phyloP scores from a whole-genome alignment of 2,888 invertebrate species.

The Didymodactylos carnosus region DNA sequence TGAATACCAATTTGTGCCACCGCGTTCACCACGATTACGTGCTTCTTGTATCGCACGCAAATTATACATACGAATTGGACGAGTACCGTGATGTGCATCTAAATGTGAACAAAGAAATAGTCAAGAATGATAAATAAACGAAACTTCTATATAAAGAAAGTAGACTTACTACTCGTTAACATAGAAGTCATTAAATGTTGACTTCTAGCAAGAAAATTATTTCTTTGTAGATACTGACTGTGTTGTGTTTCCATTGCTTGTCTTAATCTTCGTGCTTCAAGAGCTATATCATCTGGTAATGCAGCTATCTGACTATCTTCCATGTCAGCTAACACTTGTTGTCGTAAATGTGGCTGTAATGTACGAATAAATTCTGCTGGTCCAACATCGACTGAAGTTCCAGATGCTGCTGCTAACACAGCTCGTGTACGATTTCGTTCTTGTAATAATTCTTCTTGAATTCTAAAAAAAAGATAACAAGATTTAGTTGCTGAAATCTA shows the following conservation, averaged over 20 bases:
- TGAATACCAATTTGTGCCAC: not conserved
- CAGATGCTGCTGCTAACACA: not conserved
- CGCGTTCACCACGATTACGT: not conserved
- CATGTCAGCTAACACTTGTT: constrained; percentile 67
- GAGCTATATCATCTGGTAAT: constrained; percentile 57
- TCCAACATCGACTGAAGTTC: constrained; percentile 39
- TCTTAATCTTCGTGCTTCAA: constrained; percentile 58
- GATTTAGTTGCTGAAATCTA: not conserved
- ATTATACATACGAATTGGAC: not conserved
- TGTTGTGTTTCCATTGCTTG: constrained; percentile 26
- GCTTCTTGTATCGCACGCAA: not conserved
- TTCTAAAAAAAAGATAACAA: not conserved
- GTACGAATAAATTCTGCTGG: constrained; percentile 63
- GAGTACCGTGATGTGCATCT: not conserved
- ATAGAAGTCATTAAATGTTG: not conserved
- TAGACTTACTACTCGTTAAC: not conserved
- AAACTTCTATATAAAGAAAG: no score
- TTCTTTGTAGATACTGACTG: not conserved
- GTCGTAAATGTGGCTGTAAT: constrained; percentile 52
- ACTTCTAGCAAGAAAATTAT: not conserved
- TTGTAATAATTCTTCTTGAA: not conserved
- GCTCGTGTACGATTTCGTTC: constrained; percentile 4
- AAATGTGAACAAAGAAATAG: no score
- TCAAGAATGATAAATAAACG: no score
- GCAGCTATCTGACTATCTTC: constrained; percentile 70